phyloP scores from a whole-genome alignment of 1,140 invertebrate genomes.

The Megalopta genalis region DNA sequence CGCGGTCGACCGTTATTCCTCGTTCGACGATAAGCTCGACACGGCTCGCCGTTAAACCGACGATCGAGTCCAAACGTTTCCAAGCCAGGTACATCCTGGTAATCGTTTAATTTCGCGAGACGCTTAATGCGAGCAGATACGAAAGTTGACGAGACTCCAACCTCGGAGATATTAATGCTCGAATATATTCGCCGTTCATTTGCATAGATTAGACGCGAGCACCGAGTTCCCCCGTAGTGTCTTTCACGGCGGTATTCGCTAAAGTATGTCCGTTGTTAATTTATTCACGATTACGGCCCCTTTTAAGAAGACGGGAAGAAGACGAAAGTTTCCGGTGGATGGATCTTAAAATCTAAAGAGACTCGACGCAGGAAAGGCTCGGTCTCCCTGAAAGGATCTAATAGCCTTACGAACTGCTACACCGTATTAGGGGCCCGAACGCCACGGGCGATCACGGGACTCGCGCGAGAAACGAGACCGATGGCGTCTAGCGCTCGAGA shows the following conservation, averaged over 20 bases:
- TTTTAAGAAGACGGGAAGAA: not conserved
- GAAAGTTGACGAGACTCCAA: not conserved
- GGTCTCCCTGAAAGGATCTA: conserved; percentile 20
- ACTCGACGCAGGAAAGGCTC: conserved; percentile 3
- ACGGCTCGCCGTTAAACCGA: not conserved
- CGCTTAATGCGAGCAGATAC: not conserved
- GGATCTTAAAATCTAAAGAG: not conserved
- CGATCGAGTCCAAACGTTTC: not conserved
- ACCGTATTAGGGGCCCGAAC: not conserved
- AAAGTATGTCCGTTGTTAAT: conserved; percentile 15
- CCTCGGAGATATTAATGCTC: not conserved
- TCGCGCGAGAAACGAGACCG: conserved; percentile 18
- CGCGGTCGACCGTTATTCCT: not conserved
- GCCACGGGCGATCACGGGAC: conserved; percentile 25
- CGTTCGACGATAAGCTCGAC: not conserved
- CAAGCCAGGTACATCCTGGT: too few relatives aligned
- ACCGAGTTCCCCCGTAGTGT: not conserved
- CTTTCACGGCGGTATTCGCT: not conserved
- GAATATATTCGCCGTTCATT: conserved; percentile 17
- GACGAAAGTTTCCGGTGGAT: not conserved
- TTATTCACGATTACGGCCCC: conserved; percentile 25
- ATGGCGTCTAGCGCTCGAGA: not conserved
- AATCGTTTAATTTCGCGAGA: not conserved
- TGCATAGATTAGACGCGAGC: conserved; percentile 22
- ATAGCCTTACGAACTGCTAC: conserved; percentile 28